These are phyloP conservation scores for Eurytoma californica DNA, from an alignment of 2,888 invertebrate genomes.

Conservation along the genomic window DNA sequence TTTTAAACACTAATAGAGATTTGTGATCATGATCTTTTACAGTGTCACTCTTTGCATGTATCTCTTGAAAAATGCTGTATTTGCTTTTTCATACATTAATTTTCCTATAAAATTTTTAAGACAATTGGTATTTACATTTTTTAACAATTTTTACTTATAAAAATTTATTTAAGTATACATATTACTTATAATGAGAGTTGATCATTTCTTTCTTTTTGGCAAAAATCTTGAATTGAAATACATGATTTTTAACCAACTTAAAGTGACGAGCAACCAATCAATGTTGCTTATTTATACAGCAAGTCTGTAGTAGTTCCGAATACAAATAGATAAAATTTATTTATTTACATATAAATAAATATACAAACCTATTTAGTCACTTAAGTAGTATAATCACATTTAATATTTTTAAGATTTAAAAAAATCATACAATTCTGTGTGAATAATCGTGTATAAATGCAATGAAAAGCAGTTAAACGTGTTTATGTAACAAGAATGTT, in stretches of 20 bases:
- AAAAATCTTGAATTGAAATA: slow-evolving; percentile 11
- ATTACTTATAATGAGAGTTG: slow-evolving; percentile 4
- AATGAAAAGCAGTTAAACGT: slow-evolving; percentile 47
- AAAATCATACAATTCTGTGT: slow-evolving; percentile 63
- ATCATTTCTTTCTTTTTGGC: slow-evolving; percentile 3
- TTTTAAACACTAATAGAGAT: slow-evolving; percentile 29
- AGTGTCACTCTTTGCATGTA: slow-evolving; percentile 5
- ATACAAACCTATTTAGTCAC: slow-evolving; percentile 57
- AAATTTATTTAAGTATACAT: slow-evolving; percentile 15
- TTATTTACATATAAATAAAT: slow-evolving; percentile 60
- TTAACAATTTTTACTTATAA: slow-evolving; percentile 23
- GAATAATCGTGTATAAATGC: slow-evolving; percentile 43
- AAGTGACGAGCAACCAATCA: slow-evolving; percentile 60
- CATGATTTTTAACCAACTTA: slow-evolving; percentile 7
- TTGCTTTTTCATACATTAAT: slow-evolving; percentile 20
- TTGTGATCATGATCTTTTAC: slow-evolving; percentile 24
- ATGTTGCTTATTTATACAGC: slow-evolving; percentile 63
- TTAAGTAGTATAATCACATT: slow-evolving; percentile 62
- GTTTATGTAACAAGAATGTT: slow-evolving; percentile 52
- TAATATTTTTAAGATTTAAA: slow-evolving; percentile 63
- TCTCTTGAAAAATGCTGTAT: neutral
- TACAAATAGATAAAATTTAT: slow-evolving; percentile 63
- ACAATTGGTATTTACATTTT: neutral
- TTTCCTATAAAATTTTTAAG: slow-evolving; percentile 21
- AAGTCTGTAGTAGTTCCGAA: slow-evolving; percentile 53